Percentiles rank a stretch among this genome's conserved stretches.
phyloP scores from a whole-genome alignment of 2,113 vertebrate species.

The Vireo altiloquus region DNA sequence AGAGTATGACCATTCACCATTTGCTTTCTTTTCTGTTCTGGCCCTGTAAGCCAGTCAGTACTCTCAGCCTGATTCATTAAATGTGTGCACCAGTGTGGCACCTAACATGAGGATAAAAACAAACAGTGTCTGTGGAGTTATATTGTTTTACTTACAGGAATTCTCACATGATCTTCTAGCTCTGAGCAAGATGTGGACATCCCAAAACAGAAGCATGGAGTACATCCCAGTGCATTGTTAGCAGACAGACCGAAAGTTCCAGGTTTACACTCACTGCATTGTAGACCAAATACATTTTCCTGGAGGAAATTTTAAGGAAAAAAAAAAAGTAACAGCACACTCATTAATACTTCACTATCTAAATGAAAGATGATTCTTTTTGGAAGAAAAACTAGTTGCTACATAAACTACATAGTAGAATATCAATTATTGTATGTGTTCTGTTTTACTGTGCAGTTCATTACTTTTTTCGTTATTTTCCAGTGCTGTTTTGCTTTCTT shows the following conservation, averaged over 20 bases:
- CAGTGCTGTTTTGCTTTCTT: not conserved
- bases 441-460: not conserved
- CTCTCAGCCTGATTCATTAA: not conserved
- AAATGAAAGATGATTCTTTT: not conserved
- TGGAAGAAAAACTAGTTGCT: not conserved
- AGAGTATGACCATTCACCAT: not conserved
- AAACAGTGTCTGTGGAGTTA: not conserved
- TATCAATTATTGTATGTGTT: not conserved
- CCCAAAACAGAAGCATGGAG: constrained; percentile 88
- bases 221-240: constrained; percentile 78
- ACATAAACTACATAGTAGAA: not conserved
- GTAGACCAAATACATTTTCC: constrained; percentile 84
- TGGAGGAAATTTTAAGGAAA: not conserved
- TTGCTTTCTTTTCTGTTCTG: not conserved
- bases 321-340: not conserved
- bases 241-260: constrained; percentile 81
- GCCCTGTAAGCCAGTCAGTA: rapidly evolving
- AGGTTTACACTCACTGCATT: constrained; percentile 81
- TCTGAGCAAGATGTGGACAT: constrained; percentile 81
- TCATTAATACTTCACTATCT: not conserved
- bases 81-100: not conserved
- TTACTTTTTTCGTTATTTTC: not conserved
- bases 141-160: constrained; percentile 71
- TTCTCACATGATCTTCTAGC: constrained; percentile 75
- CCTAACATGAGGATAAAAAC: not conserved